Evolutionary conservation across 2,113 vertebrate genomes (phyloP).

Genomic region (Siphamia tubifer): DNA sequence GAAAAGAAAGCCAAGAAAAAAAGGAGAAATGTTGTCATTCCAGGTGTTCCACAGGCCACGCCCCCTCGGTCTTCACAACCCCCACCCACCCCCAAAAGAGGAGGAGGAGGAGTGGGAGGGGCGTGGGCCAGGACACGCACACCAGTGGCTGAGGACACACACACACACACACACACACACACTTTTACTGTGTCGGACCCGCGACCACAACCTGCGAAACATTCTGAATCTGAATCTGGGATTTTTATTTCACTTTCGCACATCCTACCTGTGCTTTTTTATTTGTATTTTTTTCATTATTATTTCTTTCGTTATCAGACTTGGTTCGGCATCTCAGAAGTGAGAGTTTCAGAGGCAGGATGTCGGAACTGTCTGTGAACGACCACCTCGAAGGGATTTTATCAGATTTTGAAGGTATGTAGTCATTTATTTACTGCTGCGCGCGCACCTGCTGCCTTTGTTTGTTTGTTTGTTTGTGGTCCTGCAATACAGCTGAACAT

Average conservation of each 20-base stretch:
- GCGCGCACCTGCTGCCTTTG: no score
- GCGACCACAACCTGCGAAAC: no score
- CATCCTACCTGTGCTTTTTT: background rate
- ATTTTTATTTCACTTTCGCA: background rate
- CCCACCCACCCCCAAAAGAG: background rate
- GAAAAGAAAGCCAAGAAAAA: background rate
- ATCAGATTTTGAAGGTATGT: slow-evolving; percentile 87
- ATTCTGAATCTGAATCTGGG: no score
- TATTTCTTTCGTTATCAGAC: background rate
- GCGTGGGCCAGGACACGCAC: background rate
- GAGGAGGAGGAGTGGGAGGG: background rate
- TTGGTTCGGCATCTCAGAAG: background rate
- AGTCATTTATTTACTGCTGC: background rate
- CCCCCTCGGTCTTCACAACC: background rate
- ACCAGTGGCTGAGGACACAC: background rate
- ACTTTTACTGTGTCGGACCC: no score
- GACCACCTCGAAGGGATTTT: slow-evolving; percentile 86
- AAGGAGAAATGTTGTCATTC: slow-evolving; percentile 21
- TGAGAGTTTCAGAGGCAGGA: slow-evolving; percentile 51
- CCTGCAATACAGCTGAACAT: background rate
- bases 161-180: accelerated
- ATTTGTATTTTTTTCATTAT: background rate
- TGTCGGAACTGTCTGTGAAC: slow-evolving; percentile 83
- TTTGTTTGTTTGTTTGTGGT: no score
- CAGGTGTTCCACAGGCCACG: slow-evolving; percentile 48